Evolutionary conservation across 2,797 vertebrate species (phyloP), one percentile per base, ranked within the genome.

Genomic region (Gymnopithys bicolor): DNA sequence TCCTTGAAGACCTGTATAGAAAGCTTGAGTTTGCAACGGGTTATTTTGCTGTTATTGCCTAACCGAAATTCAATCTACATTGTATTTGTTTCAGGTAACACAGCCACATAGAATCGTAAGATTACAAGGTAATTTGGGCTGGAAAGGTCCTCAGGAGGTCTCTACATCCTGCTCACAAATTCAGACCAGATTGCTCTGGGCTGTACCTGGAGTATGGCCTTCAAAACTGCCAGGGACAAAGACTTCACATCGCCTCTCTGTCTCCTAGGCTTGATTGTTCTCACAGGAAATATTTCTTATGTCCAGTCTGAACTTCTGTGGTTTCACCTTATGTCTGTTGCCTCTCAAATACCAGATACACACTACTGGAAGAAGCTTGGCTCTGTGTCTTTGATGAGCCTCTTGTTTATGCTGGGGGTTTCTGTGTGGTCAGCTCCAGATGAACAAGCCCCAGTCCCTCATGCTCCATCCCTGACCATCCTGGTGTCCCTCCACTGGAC

Each of bases 381-480:
- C 43, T 46, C 43, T 33, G 6, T 33, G 51, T 52, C 37, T 16
- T 48, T 59, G 3, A 35, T 25, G n/a, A 69, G 10, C 30, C 48
- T 7, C 43, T 67, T 0, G 0, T 12, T 86, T 30, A 14, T 46
- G 3, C n/a, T 76, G 30, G 15, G 12, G 15, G 11, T 14, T 80
- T 79, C 37, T 27, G 17, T 19, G 12, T 28, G n/a, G 10, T 87
- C 7, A 9, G 24, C 13, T 52, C 4, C 10, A 62, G 33, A 23
- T 23, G 28, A 64, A 28, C 11, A 46, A 55, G 27, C 8, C 7
- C 13, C 3, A 6, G 19, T 55, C 22, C 13, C 27, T 53, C 1
- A 0, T 53, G 7, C n/a, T 78, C 35, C 27, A 27, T 3, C 23
- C 18, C 18, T 5, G 4, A 5, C 3, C 19, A 17, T 9, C 3